phyloP scores from a whole-genome alignment of 2,888 invertebrate species.

The Shargacucullia verbasci region DNA sequence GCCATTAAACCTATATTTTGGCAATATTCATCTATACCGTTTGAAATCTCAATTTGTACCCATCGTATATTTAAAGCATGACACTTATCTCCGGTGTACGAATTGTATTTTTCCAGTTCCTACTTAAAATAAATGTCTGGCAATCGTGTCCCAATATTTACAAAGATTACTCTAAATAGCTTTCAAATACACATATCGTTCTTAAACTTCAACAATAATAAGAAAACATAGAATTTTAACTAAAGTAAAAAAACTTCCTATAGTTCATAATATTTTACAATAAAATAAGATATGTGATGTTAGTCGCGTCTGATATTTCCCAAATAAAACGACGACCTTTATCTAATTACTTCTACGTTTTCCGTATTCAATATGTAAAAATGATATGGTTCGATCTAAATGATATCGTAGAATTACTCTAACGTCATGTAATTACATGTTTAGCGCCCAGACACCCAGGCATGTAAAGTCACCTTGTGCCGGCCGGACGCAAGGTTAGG shows the following conservation, averaged over 20 bases:
- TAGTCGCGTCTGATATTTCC: conserved; percentile 49
- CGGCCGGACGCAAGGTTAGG: conserved; percentile 82
- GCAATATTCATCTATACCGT: conserved; percentile 55
- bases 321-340: conserved; percentile 57
- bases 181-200: conserved; percentile 67
- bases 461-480: conserved; percentile 87
- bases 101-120: conserved; percentile 57
- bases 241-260: conserved; percentile 69
- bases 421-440: conserved; percentile 85
- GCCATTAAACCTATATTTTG: conserved; percentile 59
- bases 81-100: conserved; percentile 48
- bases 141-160: conserved; percentile 73
- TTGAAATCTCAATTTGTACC: conserved; percentile 60
- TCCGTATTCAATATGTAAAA: conserved; percentile 75
- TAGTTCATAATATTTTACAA: conserved; percentile 65
- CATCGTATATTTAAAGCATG: conserved; percentile 55
- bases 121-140: conserved; percentile 72
- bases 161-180: conserved; percentile 66
- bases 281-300: conserved; percentile 66
- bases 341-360: conserved; percentile 69
- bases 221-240: conserved; percentile 71
- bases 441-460: conserved; percentile 85
- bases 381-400: conserved; percentile 84
- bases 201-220: conserved; percentile 77
- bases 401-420: conserved; percentile 80